Evolutionary conservation across 2,797 vertebrate genomes (phyloP).

Genomic region (Danionella dracula): DNA sequence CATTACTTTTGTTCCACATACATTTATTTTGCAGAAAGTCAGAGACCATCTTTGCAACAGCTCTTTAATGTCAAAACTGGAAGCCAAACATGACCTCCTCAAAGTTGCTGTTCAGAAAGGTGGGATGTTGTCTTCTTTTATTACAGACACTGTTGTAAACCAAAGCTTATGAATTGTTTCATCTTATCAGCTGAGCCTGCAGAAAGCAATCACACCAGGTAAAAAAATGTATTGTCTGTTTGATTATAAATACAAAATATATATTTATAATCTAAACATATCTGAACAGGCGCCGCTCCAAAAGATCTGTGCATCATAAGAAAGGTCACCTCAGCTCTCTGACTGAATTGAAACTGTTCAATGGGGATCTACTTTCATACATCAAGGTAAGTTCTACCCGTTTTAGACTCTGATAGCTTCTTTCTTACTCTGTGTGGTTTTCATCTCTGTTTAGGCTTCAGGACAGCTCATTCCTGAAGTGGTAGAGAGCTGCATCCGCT

Average conservation of each 20-base stretch:
- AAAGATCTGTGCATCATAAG: slow-evolving; percentile 59
- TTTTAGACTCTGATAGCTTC: not conserved
- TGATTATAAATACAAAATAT: not conserved
- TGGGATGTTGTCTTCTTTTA: slow-evolving; percentile 27
- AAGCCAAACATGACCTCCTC: slow-evolving; percentile 80
- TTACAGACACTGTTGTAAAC: not conserved
- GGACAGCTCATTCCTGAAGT: slow-evolving; percentile 78
- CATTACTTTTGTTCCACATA: not conserved
- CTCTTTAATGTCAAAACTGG: slow-evolving; percentile 76
- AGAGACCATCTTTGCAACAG: slow-evolving; percentile 74
- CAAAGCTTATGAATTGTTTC: not conserved
- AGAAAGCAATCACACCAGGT: slow-evolving; percentile 43
- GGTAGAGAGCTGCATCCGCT: slow-evolving; percentile 84
- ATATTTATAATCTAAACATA: no score
- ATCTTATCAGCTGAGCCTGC: slow-evolving; percentile 29
- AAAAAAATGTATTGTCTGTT: not conserved
- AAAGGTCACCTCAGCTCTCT: slow-evolving; percentile 58
- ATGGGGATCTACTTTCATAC: slow-evolving; percentile 76
- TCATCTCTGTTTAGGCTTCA: slow-evolving; percentile 64
- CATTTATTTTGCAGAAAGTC: slow-evolving; percentile 67
- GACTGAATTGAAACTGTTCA: slow-evolving; percentile 74
- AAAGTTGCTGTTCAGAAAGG: slow-evolving; percentile 81
- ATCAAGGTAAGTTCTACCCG: slow-evolving; percentile 67
- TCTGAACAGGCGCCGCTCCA: slow-evolving; percentile 40
- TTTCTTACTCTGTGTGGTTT: not conserved